These are phyloP conservation scores for Chironomus tentans DNA, from an alignment of 2,888 invertebrate species.

Conservation along the genomic window DNA sequence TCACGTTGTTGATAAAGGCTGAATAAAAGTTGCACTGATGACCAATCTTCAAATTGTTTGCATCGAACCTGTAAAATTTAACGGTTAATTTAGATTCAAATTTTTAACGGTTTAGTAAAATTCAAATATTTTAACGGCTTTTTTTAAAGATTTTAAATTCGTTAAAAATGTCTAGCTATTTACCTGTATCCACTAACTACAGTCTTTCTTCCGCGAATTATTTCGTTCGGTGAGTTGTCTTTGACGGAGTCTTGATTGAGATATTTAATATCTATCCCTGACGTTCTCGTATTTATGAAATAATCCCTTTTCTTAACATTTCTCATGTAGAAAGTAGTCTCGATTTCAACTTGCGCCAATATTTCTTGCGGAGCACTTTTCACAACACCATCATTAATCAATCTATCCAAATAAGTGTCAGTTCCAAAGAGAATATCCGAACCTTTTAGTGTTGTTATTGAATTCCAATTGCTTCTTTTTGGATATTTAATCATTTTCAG, in stretches of 20 bases:
- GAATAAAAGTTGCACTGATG: neutral
- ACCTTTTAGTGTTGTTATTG: neutral
- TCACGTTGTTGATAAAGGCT: neutral
- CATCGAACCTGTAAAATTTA: neutral
- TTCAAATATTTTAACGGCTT: no score
- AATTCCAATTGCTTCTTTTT: neutral
- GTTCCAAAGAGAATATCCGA: neutral
- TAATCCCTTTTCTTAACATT: neutral
- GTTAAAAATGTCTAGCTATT: no score
- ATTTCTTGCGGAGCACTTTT: neutral
- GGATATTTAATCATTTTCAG: neutral
- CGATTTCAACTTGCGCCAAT: neutral
- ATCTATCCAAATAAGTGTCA: neutral
- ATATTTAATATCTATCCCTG: neutral
- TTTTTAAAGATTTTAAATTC: no score
- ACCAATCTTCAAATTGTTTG: neutral
- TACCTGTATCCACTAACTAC: neutral
- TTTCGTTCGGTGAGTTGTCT: neutral
- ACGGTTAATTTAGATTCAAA: no score
- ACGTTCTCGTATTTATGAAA: neutral
- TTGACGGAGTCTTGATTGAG: constrained; percentile 4
- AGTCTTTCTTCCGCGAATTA: neutral
- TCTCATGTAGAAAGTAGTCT: neutral
- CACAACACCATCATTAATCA: neutral
- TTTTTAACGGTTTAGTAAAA: neutral